These are phyloP conservation scores for Byasa hedistus DNA, from an alignment of 2,888 invertebrate genomes.

Conservation along the genomic window DNA sequence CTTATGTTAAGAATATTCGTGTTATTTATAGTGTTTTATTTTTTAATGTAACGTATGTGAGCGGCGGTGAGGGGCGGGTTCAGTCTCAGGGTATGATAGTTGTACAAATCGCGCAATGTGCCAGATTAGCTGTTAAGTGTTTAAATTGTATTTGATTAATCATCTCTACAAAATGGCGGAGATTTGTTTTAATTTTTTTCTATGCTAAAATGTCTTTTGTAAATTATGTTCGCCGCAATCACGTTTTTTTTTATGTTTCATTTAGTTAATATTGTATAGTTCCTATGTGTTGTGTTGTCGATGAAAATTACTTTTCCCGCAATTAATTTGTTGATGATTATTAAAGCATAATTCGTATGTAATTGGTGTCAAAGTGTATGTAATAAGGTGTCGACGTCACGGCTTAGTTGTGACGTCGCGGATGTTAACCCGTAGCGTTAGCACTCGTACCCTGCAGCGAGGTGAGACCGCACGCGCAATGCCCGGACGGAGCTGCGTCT, in stretches of 20 bases:
- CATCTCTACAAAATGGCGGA: conserved; percentile 43
- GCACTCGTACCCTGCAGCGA: conserved; percentile 20
- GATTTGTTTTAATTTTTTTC: conserved; percentile 23
- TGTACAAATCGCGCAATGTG: conserved; percentile 57
- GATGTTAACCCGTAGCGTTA: background rate
- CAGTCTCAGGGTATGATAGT: conserved; percentile 54
- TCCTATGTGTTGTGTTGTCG: conserved; percentile 33
- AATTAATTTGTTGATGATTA: background rate
- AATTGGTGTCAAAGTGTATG: conserved; percentile 7
- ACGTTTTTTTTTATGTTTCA: conserved; percentile 33
- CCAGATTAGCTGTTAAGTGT: conserved; percentile 59
- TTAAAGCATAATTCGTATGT: background rate
- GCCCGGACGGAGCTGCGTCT: conserved; percentile 53
- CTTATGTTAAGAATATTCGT: conserved; percentile 76
- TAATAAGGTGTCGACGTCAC: background rate
- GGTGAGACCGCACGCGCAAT: conserved; percentile 46
- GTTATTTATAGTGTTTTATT: conserved; percentile 53
- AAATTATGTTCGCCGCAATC: background rate
- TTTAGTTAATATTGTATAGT: conserved; percentile 34
- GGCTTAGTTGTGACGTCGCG: conserved; percentile 1
- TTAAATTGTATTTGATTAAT: conserved; percentile 58
- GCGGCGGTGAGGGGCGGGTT: conserved; percentile 45
- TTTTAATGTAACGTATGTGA: conserved; percentile 37
- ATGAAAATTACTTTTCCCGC: conserved; percentile 2
- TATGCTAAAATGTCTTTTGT: background rate